Conservation (phyloP, 2,888 invertebrate genomes). For the Cotesia congregata region DNA sequence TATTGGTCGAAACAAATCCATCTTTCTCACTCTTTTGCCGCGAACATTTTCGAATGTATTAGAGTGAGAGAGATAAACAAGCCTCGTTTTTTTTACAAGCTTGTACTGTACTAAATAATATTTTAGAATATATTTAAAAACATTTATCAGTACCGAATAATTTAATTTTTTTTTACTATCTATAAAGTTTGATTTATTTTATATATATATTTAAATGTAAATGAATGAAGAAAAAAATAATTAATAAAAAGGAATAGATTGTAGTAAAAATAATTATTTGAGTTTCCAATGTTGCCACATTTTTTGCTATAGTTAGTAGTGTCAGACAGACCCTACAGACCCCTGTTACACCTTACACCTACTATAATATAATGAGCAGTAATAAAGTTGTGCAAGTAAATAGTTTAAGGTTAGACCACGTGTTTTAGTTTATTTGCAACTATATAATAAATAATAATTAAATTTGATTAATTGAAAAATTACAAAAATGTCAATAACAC, state of each 20-base stretch:
- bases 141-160: background rate
- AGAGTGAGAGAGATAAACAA: background rate
- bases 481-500: constrained; percentile 30
- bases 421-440: background rate
- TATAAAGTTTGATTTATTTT: no score
- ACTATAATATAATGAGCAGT: background rate
- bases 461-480: background rate
- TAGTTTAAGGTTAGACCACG: constrained; percentile 10
- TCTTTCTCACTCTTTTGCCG: background rate
- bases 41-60: background rate
- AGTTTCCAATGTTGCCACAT: background rate
- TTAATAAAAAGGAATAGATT: background rate
- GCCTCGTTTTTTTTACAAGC: background rate
- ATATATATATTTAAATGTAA: no score
- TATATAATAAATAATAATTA: background rate
- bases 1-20: background rate
- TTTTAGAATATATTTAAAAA: background rate
- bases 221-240: background rate
- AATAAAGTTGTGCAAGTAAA: background rate
- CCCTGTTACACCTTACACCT: no score
- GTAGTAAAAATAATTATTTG: background rate
- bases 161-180: background rate
- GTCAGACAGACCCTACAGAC: no score
- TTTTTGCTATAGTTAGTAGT: no score
- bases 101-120: background rate